phyloP scores from a whole-genome alignment of 1,140 invertebrate species.

The Prorops nasuta region DNA sequence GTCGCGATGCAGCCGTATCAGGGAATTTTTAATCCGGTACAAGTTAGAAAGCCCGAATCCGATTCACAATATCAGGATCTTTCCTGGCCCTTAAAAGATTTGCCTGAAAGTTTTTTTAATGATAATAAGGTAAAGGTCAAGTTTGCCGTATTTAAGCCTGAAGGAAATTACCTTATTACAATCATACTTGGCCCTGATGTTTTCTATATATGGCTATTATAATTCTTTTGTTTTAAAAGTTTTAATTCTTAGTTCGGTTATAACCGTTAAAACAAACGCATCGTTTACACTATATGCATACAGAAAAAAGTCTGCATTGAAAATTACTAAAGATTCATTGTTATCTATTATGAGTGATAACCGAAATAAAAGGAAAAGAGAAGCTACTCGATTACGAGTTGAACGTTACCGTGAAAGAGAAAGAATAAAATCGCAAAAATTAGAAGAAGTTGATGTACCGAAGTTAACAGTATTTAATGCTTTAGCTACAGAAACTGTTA shows the following conservation, averaged over 20 bases:
- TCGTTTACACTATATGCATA: not conserved
- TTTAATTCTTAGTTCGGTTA: not conserved
- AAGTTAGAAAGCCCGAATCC: too few species aligned
- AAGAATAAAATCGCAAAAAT: not conserved
- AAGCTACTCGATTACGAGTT: not conserved
- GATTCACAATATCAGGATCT: too few species aligned
- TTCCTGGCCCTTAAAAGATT: too few species aligned
- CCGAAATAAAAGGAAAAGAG: not conserved
- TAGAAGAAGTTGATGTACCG: not conserved
- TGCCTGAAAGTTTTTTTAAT: too few species aligned
- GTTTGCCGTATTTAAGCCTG: too few species aligned
- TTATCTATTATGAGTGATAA: too few species aligned
- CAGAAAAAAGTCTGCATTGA: not conserved
- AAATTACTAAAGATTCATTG: not conserved
- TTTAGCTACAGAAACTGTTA: not conserved
- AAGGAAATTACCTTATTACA: too few species aligned
- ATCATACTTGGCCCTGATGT: too few species aligned
- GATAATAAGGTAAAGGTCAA: too few species aligned
- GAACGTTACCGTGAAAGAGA: not conserved
- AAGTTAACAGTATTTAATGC: not conserved
- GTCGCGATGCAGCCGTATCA: not conserved
- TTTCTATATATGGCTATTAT: not conserved
- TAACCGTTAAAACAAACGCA: not conserved
- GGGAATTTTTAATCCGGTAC: not conserved
- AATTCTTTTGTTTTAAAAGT: not conserved